Evolutionary conservation across 2,888 invertebrate species (phyloP), one percentile per base, ranked within the genome.

Genomic region (Scotopteryx bipunctaria): DNA sequence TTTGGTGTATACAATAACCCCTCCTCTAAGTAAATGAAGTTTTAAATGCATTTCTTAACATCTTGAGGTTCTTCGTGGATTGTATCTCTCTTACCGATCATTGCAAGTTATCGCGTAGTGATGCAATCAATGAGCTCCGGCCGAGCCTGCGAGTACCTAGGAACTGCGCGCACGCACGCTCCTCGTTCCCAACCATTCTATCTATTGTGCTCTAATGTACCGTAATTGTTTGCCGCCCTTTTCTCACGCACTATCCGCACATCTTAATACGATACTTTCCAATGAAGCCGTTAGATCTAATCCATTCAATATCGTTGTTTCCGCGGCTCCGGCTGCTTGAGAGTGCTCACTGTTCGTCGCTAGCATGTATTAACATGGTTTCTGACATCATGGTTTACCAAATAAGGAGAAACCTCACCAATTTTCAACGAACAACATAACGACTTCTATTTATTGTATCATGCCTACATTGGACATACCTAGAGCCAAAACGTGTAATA

Each of bases 141-240:
- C 32, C 36, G n/a, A n/a, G n/a, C n/a, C n/a, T n/a, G 14, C 23
- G 13, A 13, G 13, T 32, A 11, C 13, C 15, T 9, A 33, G 45
- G 45, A 41, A 46, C 16, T 29, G 35, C 42, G 16, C 25, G 5
- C 31, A 38, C 42, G 38, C 19, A 35, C 14, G 14, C 44, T 54
- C 49, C 48, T 36, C 41, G 54, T 66, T 66, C 61, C 52, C 66
- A 63, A 48, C 57, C 46, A 51, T 16, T 41, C 48, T 41, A 25
- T 4, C 13, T 47, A 64, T 66, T 66, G 66, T 66, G 50, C 57
- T 55, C 17, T 54, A 46, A 53, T 50, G 56, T 57, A 57, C 57
- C 57, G 55, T 59, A 51, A 56, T 57, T 61, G 49, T 52, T 47
- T 49, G 41, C 56, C 55, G 60, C 64, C 64, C 66, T 66, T 63